phyloP scores from a whole-genome alignment of 1,140 invertebrate genomes.

The Hylaeus anthracinus region DNA sequence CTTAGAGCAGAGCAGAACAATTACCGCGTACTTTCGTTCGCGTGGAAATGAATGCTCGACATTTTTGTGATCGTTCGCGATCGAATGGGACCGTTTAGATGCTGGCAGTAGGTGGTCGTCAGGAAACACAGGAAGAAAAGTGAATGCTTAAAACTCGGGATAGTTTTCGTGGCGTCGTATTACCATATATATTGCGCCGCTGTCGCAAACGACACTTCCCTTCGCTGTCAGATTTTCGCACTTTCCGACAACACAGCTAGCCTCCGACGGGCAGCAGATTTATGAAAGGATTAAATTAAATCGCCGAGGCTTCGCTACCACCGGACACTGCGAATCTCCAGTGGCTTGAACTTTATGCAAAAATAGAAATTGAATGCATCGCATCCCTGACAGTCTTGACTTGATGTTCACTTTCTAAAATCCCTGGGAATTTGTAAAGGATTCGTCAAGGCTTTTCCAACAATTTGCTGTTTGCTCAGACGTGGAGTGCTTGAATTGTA shows the following conservation, averaged over 20 bases:
- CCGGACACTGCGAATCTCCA: neutral
- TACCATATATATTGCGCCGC: conserved; percentile 43
- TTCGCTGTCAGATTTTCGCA: conserved; percentile 5
- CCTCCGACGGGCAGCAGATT: conserved; percentile 9
- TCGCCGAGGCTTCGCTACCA: neutral
- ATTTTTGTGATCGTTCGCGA: neutral
- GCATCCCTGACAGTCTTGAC: neutral
- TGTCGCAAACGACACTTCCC: conserved; percentile 9
- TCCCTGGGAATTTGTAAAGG: too few relatives aligned
- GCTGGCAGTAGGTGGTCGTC: conserved; percentile 8
- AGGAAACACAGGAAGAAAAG: conserved; percentile 25
- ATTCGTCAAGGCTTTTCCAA: too few relatives aligned
- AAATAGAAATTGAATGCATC: neutral
- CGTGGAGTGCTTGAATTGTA: too few relatives aligned
- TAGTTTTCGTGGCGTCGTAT: conserved; percentile 18
- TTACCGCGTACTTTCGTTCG: neutral
- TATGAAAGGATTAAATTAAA: conserved; percentile 33
- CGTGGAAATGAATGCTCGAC: too few relatives aligned
- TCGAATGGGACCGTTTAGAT: conserved; percentile 33
- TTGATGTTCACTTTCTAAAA: neutral
- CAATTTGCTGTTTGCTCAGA: too few relatives aligned
- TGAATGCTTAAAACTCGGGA: neutral
- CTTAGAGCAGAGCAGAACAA: too few relatives aligned
- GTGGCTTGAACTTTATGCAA: too few relatives aligned
- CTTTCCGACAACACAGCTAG: neutral